These are phyloP conservation scores for Gymnogyps californianus DNA, from an alignment of 2,113 vertebrate species.

Conservation along the genomic window DNA sequence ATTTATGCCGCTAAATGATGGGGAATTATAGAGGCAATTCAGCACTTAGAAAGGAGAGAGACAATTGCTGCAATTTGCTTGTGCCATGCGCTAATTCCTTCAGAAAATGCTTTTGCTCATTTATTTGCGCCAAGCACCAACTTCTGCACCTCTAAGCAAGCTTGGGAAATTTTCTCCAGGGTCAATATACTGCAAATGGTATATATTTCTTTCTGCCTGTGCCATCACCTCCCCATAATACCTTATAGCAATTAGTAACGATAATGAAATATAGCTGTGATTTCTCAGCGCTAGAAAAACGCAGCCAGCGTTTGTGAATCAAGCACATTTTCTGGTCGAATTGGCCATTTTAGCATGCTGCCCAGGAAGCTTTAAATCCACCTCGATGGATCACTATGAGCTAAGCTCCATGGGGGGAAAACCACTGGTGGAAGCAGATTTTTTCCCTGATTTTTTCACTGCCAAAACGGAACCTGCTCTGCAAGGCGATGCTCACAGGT, in stretches of 20 bases:
- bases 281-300: background rate
- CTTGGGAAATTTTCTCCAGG: background rate
- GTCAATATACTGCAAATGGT: background rate
- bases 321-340: slow-evolving; percentile 21
- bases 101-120: slow-evolving; percentile 29
- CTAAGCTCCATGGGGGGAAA: background rate
- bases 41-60: slow-evolving; percentile 45
- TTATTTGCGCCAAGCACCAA: background rate
- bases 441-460: background rate
- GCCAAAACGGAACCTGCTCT: background rate
- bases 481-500: background rate
- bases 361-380: slow-evolving; percentile 48
- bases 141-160: slow-evolving; percentile 31
- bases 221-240: background rate
- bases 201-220: background rate
- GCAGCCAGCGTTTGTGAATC: background rate
- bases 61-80: slow-evolving; percentile 66
- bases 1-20: slow-evolving; percentile 67
- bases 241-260: slow-evolving; percentile 48
- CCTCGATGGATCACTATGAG: background rate
- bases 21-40: slow-evolving; percentile 65
- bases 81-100: slow-evolving; percentile 29
- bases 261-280: slow-evolving; percentile 36
- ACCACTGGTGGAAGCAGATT: background rate
- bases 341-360: slow-evolving; percentile 5